Conservation (phyloP, 2,797 vertebrate species). For the Limosa lapponica region DNA sequence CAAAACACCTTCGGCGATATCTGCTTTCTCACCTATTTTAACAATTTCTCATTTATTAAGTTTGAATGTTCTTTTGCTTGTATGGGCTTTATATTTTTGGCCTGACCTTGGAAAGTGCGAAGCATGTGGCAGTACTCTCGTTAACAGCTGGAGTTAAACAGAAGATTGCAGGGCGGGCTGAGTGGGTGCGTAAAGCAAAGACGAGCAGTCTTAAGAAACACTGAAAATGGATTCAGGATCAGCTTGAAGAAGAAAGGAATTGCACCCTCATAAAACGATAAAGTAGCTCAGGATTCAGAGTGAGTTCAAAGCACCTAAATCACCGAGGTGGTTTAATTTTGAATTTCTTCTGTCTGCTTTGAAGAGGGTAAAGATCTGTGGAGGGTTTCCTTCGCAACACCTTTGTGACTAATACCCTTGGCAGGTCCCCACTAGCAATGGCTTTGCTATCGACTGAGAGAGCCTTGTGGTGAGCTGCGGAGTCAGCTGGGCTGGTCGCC, state of each 20-base stretch:
- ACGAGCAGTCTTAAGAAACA: background rate
- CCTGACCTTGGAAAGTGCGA: background rate
- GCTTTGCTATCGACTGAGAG: background rate
- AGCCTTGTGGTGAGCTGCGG: background rate
- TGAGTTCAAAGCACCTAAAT: background rate
- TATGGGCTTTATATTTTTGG: background rate
- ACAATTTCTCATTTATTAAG: slow-evolving; percentile 33
- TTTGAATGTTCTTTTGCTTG: background rate
- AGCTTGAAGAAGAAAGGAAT: background rate
- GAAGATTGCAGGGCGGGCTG: background rate
- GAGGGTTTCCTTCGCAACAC: background rate
- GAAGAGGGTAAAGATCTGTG: background rate
- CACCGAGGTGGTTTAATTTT: background rate
- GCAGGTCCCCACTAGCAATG: background rate
- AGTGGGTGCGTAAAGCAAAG: background rate
- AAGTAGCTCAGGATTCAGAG: background rate
- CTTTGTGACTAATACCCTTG: background rate
- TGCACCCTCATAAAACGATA: background rate
- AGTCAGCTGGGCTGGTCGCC: background rate
- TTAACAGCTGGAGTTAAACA: background rate
- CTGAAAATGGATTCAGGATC: background rate
- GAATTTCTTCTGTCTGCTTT: background rate
- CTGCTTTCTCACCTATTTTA: background rate
- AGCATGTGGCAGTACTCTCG: background rate
- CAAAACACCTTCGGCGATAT: slow-evolving; percentile 46